These are phyloP conservation scores for Rhyacichthys aspro DNA, from an alignment of 2,797 vertebrate genomes.

Conservation along the genomic window DNA sequence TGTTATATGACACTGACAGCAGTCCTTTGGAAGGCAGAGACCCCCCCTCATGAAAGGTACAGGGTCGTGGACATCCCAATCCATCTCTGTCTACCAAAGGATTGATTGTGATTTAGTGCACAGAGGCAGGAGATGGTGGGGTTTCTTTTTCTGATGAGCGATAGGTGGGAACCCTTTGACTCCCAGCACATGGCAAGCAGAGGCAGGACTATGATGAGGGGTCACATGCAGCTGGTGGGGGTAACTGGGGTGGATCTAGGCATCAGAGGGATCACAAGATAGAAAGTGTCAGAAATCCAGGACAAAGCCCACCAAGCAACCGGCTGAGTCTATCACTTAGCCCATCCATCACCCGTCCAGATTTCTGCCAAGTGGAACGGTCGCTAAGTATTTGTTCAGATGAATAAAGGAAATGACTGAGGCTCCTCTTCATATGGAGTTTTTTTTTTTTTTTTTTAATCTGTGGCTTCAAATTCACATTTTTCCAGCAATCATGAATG, in stretches of 20 bases:
- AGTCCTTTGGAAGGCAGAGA: slow-evolving; percentile 59
- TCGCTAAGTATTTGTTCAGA: slow-evolving; percentile 85
- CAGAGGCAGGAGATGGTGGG: slow-evolving; percentile 59
- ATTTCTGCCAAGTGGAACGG: slow-evolving; percentile 82
- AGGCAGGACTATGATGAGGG: slow-evolving; percentile 69
- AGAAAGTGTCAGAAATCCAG: slow-evolving; percentile 67
- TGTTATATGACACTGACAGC: slow-evolving; percentile 79
- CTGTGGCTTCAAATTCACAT: background rate
- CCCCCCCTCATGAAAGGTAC: slow-evolving; percentile 60
- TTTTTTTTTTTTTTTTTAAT: too few relatives aligned
- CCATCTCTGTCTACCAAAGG: slow-evolving; percentile 80
- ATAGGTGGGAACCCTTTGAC: slow-evolving; percentile 77
- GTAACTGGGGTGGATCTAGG: slow-evolving; percentile 55
- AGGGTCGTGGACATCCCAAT: slow-evolving; percentile 74
- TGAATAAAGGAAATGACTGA: slow-evolving; percentile 82
- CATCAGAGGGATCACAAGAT: slow-evolving; percentile 62
- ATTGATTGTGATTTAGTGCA: slow-evolving; percentile 76
- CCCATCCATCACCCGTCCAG: slow-evolving; percentile 77
- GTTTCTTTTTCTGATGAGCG: slow-evolving; percentile 75
- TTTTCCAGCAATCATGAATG: too few relatives aligned
- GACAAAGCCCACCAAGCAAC: slow-evolving; percentile 72
- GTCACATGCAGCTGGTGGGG: slow-evolving; percentile 82
- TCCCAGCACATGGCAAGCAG: slow-evolving; percentile 76
- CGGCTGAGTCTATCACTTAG: slow-evolving; percentile 69
- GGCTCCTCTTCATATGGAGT: slow-evolving; percentile 51